Evolutionary conservation across 2,797 vertebrate genomes (phyloP), one percentile per base, ranked within the genome.

Genomic region (Merluccius polli): DNA sequence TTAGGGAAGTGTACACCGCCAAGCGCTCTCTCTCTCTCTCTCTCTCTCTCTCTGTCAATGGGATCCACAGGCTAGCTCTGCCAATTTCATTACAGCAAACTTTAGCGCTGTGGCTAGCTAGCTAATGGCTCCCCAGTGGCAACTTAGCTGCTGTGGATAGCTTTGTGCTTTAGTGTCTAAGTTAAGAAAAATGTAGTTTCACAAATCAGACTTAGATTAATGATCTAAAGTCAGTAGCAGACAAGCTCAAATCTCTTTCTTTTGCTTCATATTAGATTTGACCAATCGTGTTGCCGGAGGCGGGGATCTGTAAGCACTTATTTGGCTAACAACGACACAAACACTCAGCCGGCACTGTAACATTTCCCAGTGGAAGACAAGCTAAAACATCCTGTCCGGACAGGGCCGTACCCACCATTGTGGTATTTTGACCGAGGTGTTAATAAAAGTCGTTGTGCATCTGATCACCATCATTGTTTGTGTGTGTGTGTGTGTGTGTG

Each of bases 51-150:
- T 89, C 80, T 88, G 73, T 79, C 74, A 73, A 87, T 81, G 48
- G 79, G 83, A 87, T 87, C 79, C 8, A 83, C 70, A 48, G 52
- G 73, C 69, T 0, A 21, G 75, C 81, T 76, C 83, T 91, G 89
- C 90, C 90, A 92, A 90, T 4, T 65, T 30, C 83, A 89, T 91
- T 90, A 91, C 89, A 85, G 76, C 86, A 85, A 75, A 76, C 81
- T 77, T 8, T 79, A 84, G 87, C 24, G 8, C 78, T 44, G 79
- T 79, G 82, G 71, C 83, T 83, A 73, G 78, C 59, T 41, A 79
- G 79, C 82, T 90, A 87, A 90, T 87, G 80, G 83, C 79, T 91
- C 91, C 89, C 86, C 76, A 76, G 77, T 90, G 88, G 80, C 83
- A 81, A 79, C 84, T 77, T 67, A 71, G 85, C 76, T 90, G 21